These are phyloP conservation scores for Atta texana DNA, from an alignment of 1,140 invertebrate genomes.

Conservation along the genomic window DNA sequence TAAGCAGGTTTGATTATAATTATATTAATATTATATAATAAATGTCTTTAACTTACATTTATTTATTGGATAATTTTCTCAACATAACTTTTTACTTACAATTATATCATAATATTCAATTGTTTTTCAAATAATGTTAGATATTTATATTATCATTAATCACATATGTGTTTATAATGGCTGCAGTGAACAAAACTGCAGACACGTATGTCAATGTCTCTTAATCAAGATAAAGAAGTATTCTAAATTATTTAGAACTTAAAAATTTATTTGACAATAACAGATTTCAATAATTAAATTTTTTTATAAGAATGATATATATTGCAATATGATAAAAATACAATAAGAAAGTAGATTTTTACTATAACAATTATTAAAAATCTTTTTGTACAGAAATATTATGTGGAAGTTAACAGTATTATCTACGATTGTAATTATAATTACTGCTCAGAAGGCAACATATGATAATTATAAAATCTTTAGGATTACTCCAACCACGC, in stretches of 20 bases:
- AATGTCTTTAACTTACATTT: background rate
- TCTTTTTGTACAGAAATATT: background rate
- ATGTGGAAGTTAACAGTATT: background rate
- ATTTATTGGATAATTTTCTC: background rate
- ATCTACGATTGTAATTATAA: background rate
- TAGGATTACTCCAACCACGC: background rate
- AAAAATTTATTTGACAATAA: background rate
- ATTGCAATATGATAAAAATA: background rate
- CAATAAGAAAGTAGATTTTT: background rate
- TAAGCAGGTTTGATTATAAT: background rate
- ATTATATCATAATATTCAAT: background rate
- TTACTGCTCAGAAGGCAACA: slow-evolving; percentile 5
- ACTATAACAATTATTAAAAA: background rate
- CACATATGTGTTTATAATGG: background rate
- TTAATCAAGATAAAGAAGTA: background rate
- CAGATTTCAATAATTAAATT: background rate
- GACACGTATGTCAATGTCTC: background rate
- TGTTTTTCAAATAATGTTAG: background rate
- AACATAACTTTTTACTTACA: background rate
- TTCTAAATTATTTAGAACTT: background rate
- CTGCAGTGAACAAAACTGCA: background rate
- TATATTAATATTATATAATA: background rate
- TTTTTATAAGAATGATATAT: background rate
- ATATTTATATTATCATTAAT: background rate
- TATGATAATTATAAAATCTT: background rate